Percentiles rank a stretch among this genome's conserved stretches.
Evolutionary conservation across 2,888 invertebrate species (phyloP).

Genomic region (Amorpha juglandis): DNA sequence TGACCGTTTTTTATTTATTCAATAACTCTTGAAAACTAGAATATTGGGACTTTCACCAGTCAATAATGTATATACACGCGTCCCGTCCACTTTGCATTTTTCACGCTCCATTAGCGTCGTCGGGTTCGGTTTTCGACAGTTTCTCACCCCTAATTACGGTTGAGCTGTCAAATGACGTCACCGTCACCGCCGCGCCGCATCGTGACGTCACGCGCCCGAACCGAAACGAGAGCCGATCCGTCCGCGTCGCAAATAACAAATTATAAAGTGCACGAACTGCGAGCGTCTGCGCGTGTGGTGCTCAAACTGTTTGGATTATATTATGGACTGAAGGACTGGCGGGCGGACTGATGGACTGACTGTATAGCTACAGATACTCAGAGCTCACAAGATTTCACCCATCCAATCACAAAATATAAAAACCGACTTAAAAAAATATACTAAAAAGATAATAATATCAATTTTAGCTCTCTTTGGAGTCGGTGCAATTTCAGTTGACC

Average conservation of each 20-base stretch:
- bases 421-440: too few relatives aligned
- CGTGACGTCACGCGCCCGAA: constrained; percentile 7
- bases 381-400: too few relatives aligned
- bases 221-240: constrained; percentile 13
- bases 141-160: constrained; percentile 20
- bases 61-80: neutral
- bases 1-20: too few relatives aligned
- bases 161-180: constrained; percentile 15
- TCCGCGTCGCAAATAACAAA: constrained; percentile 5
- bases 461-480: too few relatives aligned
- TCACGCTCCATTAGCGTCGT: constrained; percentile 6
- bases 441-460: too few relatives aligned
- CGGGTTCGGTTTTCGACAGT: constrained; percentile 17
- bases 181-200: too few relatives aligned
- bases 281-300: constrained; percentile 5
- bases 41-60: neutral
- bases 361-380: too few relatives aligned
- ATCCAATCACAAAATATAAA: too few relatives aligned
- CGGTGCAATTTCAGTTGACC: too few relatives aligned
- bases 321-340: too few relatives aligned
- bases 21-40: neutral
- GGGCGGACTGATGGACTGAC: too few relatives aligned
- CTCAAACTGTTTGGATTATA: neutral
- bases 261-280: constrained; percentile 3
- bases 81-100: constrained; percentile 11